These are phyloP conservation scores for Fregata magnificens DNA, from an alignment of 2,113 vertebrate species.

Conservation along the genomic window DNA sequence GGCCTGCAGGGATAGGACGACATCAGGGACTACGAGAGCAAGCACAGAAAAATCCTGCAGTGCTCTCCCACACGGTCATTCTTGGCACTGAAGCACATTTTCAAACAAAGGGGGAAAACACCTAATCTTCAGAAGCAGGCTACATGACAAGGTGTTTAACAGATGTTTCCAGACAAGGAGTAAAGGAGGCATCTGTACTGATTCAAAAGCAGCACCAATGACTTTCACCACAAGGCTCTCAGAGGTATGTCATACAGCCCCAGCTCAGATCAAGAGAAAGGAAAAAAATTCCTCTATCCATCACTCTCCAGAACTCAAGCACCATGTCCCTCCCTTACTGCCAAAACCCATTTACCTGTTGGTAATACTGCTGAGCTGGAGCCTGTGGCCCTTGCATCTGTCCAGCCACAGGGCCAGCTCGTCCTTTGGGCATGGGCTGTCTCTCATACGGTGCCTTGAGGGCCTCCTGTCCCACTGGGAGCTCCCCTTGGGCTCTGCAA, in stretches of 20 bases:
- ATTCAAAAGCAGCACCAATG: neutral
- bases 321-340: fast-evolving
- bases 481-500: constrained; percentile 84
- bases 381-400: constrained; percentile 64
- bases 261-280: neutral
- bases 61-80: neutral
- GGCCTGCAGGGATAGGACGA: neutral
- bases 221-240: neutral
- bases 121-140: neutral
- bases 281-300: neutral
- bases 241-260: neutral
- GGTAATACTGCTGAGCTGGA: constrained; percentile 76
- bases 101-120: neutral
- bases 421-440: constrained; percentile 45
- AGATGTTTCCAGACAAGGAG: neutral
- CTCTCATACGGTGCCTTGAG: constrained; percentile 6
- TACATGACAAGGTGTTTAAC: neutral
- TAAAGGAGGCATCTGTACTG: neutral
- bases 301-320: neutral
- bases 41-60: neutral
- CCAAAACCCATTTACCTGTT: constrained; percentile 68
- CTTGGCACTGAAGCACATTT: neutral
- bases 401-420: constrained; percentile 45
- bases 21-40: neutral
- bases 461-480: constrained; percentile 34